Base-by-base conservation (phyloP, 2,113 vertebrate genomes). In the Tupaia chinensis region DNA sequence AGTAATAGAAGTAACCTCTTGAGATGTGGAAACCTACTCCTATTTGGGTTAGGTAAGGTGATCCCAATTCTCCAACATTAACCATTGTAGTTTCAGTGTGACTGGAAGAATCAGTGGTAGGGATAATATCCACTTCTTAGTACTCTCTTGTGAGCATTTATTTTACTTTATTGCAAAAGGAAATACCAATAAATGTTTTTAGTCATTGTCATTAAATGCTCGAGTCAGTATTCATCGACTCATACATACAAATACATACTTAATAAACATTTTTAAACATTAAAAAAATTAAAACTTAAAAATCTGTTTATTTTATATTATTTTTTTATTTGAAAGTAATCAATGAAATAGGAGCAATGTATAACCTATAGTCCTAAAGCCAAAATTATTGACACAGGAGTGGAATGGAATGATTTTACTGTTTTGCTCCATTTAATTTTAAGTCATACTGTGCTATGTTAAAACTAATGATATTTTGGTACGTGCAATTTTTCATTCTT, bases 291-390 rank as follows among this genome's bases (percentile, higher is more conserved):
- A 76, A 29, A 32, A 9, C 14, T 77, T 95, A 20, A 58, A 89
- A 77, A 11, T 54, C 8, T 90, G 9, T 63, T 56, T 61, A 58
- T 29, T 56, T 96, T 73, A 6, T 16, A 85, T 81, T 1, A 56
- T n/a, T 32, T 94, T 95, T 44, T 90, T 89, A 60, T 27, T 76
- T 79, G 32, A 12, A 87, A 87, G 79, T 68, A 1, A 72, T 61
- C 9, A 66, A 27, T 61, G 5, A 86, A 84, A 86, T n/a, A 34
- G n/a, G 4, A 27, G 89, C 29, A 60, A 83, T 84, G 13, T 17
- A 53, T 25, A 77, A 68, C 44, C 3, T 70, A 9, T 32, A 83
- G 84, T 92, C 60, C 9, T 7, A 89, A 6, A 87, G 63, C 44
- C 15, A 92, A 84, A 86, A 87, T 60, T 53, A 63, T 92, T 83